Conservation (phyloP, 2,888 invertebrate genomes). For the Aporophyla nigra region DNA sequence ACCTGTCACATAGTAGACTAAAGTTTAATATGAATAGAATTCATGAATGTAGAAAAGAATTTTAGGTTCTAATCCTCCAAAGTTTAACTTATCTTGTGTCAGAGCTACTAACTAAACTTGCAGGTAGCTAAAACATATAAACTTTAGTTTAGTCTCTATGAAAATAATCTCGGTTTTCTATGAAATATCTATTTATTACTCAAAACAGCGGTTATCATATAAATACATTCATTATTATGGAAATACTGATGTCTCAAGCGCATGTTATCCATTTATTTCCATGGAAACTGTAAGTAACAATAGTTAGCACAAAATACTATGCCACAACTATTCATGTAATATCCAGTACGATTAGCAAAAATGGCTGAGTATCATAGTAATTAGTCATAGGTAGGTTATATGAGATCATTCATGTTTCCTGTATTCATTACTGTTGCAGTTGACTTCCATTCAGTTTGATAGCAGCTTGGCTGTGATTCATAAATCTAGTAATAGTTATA, state of each 20-base stretch:
- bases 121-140: neutral
- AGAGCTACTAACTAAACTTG: neutral
- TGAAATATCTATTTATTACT: neutral
- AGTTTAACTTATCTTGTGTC: neutral
- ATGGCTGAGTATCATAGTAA: slow-evolving; percentile 2
- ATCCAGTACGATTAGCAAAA: neutral
- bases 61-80: neutral
- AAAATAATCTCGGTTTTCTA: neutral
- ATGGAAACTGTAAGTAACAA: slow-evolving; percentile 1
- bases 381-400: slow-evolving; percentile 42
- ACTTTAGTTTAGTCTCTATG: neutral
- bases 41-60: neutral
- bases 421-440: slow-evolving; percentile 6
- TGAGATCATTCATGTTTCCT: slow-evolving; percentile 53
- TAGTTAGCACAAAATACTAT: neutral
- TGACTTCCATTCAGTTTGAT: slow-evolving; percentile 35
- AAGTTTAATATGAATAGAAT: slow-evolving; percentile 1
- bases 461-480: slow-evolving; percentile 50
- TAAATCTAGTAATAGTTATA: slow-evolving; percentile 4
- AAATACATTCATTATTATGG: neutral
- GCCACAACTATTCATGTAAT: neutral
- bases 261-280: neutral
- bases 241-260: neutral
- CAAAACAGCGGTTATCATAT: neutral
- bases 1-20: neutral